These are phyloP conservation scores for Coregonus sp. DNA, from an alignment of 2,797 vertebrate genomes.

Conservation along the genomic window DNA sequence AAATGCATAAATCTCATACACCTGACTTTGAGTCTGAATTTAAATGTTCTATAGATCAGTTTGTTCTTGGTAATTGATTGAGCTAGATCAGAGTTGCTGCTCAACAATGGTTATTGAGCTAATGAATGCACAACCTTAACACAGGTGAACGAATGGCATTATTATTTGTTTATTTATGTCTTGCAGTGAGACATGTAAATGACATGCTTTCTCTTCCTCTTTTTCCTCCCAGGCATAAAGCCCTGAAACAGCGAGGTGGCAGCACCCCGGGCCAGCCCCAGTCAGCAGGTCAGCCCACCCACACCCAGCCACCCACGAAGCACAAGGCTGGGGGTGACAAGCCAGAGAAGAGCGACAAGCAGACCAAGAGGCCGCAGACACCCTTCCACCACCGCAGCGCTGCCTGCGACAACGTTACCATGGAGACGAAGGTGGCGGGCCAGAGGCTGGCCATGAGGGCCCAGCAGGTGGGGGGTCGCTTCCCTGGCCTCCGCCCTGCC, in stretches of 20 bases:
- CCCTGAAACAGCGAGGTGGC: slow-evolving; percentile 86
- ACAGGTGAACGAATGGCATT: neutral
- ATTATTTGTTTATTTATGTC: no score
- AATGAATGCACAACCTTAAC: neutral
- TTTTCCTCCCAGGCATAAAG: slow-evolving; percentile 83
- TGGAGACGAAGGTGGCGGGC: slow-evolving; percentile 84
- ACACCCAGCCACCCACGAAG: slow-evolving; percentile 86
- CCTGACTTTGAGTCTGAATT: no score
- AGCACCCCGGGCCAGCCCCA: slow-evolving; percentile 84
- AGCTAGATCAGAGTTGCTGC: neutral
- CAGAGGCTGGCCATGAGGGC: slow-evolving; percentile 86
- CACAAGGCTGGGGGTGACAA: slow-evolving; percentile 96
- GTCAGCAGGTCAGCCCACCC: slow-evolving; percentile 83
- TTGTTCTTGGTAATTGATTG: neutral
- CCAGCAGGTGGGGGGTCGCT: slow-evolving; percentile 83
- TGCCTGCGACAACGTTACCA: slow-evolving; percentile 83
- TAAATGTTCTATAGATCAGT: neutral
- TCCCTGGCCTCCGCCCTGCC: slow-evolving; percentile 80
- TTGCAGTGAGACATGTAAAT: neutral
- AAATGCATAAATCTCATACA: no score
- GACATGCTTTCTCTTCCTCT: neutral
- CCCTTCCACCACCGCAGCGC: slow-evolving; percentile 94
- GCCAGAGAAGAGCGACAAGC: slow-evolving; percentile 94
- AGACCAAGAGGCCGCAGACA: slow-evolving; percentile 94
- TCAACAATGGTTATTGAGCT: neutral